Evolutionary conservation across 2,797 vertebrate genomes (phyloP).

Genomic region (Sebastiscus albofasciatus): DNA sequence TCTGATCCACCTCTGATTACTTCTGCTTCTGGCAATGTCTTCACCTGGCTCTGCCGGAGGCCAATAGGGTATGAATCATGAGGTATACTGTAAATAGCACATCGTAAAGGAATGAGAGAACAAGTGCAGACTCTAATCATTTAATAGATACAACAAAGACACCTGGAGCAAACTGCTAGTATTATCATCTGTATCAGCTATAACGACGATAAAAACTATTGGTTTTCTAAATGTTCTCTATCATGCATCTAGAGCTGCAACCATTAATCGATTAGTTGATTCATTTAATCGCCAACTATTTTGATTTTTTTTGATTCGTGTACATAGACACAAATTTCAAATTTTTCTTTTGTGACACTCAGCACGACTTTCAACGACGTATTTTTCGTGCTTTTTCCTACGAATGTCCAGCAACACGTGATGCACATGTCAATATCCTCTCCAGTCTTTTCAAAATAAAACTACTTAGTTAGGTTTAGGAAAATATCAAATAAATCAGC

Average conservation of each 20-base stretch:
- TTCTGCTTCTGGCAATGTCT: background rate
- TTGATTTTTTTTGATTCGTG: no score
- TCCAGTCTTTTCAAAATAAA: no score
- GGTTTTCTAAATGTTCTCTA: background rate
- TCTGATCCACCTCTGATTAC: background rate
- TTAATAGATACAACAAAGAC: background rate
- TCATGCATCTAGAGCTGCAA: background rate
- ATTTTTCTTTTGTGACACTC: no score
- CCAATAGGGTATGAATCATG: background rate
- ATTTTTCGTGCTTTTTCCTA: no score
- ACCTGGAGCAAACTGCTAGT: background rate
- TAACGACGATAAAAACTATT: background rate
- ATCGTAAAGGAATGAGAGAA: background rate
- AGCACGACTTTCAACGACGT: no score
- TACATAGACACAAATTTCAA: no score
- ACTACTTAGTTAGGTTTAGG: no score
- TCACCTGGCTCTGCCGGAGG: background rate
- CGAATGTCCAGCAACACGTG: no score
- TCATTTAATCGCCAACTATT: no score
- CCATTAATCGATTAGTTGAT: no score
- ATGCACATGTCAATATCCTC: no score
- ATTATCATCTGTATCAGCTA: background rate
- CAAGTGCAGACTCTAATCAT: background rate
- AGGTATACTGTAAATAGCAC: background rate
- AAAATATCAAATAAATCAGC: no score